Conservation (phyloP, 2,888 invertebrate genomes). For the Caenorhabditis uteleia region DNA sequence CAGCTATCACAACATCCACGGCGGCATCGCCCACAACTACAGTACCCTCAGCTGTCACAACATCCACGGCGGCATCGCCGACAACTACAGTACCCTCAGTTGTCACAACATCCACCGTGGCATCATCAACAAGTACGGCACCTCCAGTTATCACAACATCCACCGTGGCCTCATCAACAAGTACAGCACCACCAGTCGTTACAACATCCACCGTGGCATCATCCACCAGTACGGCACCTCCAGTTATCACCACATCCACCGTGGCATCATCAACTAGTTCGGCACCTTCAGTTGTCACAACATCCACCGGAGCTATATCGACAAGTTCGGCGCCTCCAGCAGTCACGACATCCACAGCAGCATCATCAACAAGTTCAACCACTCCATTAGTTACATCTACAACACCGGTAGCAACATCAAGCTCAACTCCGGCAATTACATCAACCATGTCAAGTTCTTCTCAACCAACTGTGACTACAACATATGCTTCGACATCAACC, state of each 20-base stretch:
- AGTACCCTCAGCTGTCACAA: background rate
- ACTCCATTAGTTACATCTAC: slow-evolving; percentile 1
- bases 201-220: background rate
- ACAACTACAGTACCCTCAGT: slow-evolving; percentile 1
- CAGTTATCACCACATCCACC: background rate
- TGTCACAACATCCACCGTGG: background rate
- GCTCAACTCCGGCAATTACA: background rate
- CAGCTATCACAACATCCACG: slow-evolving; percentile 1
- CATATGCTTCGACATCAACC: background rate
- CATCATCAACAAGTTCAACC: slow-evolving; percentile 2
- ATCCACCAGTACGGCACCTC: background rate
- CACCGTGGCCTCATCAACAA: background rate
- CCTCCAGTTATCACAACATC: background rate
- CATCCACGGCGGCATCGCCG: background rate
- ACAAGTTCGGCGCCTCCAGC: background rate
- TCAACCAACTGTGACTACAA: background rate
- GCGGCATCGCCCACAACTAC: slow-evolving; percentile 1
- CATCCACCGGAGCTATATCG: background rate
- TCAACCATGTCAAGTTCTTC: background rate
- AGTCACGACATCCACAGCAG: background rate
- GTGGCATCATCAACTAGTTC: background rate
- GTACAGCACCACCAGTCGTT: background rate
- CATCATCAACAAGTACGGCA: background rate
- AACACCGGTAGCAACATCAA: background rate
- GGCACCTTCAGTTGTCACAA: background rate